These are phyloP conservation scores for Muscidifurax raptorellus DNA, from an alignment of 1,140 invertebrate genomes.

Conservation along the genomic window DNA sequence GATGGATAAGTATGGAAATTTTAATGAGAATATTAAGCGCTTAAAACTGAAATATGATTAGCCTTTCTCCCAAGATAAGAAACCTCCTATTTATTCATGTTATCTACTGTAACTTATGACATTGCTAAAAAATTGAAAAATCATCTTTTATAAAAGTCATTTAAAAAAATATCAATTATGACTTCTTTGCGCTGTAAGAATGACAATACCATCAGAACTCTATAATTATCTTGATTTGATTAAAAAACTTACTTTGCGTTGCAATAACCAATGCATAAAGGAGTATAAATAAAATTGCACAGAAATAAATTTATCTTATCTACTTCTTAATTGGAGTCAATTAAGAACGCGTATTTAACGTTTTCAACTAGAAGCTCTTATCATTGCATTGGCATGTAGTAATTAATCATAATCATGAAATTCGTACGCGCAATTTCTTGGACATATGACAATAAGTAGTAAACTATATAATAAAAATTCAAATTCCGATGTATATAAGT, in stretches of 20 bases:
- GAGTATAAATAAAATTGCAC: too few species aligned
- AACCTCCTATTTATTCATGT: too few species aligned
- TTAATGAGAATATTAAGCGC: neutral
- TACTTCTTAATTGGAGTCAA: neutral
- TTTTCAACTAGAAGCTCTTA: neutral
- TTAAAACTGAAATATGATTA: neutral
- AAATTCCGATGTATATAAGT: neutral
- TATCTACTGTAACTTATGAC: too few species aligned
- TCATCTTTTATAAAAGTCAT: too few species aligned
- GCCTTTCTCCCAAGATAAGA: too few species aligned
- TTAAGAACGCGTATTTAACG: neutral
- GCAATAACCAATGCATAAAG: too few species aligned
- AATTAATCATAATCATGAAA: neutral
- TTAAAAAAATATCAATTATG: too few species aligned
- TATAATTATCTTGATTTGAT: too few species aligned
- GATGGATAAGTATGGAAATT: conserved; percentile 4
- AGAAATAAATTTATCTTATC: neutral
- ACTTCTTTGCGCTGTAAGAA: too few species aligned
- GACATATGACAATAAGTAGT: neutral
- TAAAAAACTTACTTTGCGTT: neutral
- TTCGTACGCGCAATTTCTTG: neutral
- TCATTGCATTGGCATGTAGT: neutral
- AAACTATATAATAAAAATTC: neutral
- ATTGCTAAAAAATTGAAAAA: too few species aligned
- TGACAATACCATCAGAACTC: too few species aligned